A percentile compares a stretch with the other conserved stretches of the same genome.
phyloP scores from a whole-genome alignment of 1,140 invertebrate species.

The Papilio polyxenes region DNA sequence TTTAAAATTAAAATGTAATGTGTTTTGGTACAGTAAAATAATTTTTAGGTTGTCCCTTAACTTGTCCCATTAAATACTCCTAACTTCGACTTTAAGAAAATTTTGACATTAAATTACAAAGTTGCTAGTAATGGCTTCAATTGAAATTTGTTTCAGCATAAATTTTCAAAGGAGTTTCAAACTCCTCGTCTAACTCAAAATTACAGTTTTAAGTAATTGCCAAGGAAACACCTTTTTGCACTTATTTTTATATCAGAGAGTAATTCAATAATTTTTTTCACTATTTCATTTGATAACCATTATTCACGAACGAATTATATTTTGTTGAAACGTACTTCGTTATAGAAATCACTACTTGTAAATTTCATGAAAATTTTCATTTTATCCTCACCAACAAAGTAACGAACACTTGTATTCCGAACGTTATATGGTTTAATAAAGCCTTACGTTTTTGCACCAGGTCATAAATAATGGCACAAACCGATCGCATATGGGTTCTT shows the following conservation, averaged over 20 bases:
- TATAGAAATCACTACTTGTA: neutral
- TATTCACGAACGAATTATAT: no score
- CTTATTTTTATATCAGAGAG: neutral
- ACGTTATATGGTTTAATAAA: constrained; percentile 43
- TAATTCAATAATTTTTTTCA: neutral
- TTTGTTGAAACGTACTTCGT: no score
- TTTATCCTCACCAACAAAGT: neutral
- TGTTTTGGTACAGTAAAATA: constrained; percentile 35
- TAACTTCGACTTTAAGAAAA: constrained; percentile 44
- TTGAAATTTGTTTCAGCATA: constrained; percentile 49
- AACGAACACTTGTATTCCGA: neutral
- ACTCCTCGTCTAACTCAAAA: constrained; percentile 42
- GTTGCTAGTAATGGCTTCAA: constrained; percentile 47
- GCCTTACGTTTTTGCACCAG: constrained; percentile 54
- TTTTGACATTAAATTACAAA: constrained; percentile 51
- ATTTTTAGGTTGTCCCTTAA: constrained; percentile 41
- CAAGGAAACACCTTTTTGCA: constrained; percentile 24
- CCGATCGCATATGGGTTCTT: constrained; percentile 48
- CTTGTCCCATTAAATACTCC: constrained; percentile 39
- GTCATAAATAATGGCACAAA: constrained; percentile 59
- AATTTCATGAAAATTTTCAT: constrained; percentile 13
- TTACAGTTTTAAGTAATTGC: constrained; percentile 38
- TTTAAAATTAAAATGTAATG: constrained; percentile 6
- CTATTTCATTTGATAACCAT: neutral
- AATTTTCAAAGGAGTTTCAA: constrained; percentile 43